Conservation (phyloP, 2,797 vertebrate genomes). For the Masticophis lateralis region DNA sequence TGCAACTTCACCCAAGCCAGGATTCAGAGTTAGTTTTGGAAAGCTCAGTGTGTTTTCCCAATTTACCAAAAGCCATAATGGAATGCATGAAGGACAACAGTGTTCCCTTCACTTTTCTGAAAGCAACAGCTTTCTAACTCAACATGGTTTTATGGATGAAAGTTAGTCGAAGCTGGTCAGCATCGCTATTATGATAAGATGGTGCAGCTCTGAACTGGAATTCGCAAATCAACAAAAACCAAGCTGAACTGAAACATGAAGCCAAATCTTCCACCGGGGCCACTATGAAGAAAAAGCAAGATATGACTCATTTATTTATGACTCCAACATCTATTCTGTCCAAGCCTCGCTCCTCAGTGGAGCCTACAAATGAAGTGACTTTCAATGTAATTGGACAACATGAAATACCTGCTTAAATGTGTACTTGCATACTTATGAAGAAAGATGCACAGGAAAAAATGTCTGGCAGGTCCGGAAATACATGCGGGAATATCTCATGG, state of each 20-base stretch:
- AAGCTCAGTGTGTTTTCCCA: neutral
- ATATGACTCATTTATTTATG: neutral
- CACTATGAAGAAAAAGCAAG: neutral
- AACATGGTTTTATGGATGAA: neutral
- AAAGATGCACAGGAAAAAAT: neutral
- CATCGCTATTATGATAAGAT: neutral
- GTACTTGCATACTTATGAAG: neutral
- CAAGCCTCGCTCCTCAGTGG: neutral
- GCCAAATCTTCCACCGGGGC: neutral
- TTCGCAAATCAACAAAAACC: neutral
- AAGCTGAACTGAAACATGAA: neutral
- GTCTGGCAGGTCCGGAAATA: neutral
- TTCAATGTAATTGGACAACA: neutral
- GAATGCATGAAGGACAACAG: neutral
- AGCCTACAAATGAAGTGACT: neutral
- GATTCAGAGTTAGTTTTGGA: neutral
- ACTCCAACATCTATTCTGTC: neutral
- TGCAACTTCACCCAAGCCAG: neutral
- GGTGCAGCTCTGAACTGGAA: neutral
- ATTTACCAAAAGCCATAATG: neutral
- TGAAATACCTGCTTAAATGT: neutral
- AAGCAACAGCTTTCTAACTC: neutral
- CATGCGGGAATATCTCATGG: neutral
- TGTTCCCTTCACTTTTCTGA: neutral
- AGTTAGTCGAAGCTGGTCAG: neutral